Percentiles rank a stretch among this genome's conserved stretches.
phyloP scores from a whole-genome alignment of 2,888 invertebrate species.

The Sphinx pinastri region DNA sequence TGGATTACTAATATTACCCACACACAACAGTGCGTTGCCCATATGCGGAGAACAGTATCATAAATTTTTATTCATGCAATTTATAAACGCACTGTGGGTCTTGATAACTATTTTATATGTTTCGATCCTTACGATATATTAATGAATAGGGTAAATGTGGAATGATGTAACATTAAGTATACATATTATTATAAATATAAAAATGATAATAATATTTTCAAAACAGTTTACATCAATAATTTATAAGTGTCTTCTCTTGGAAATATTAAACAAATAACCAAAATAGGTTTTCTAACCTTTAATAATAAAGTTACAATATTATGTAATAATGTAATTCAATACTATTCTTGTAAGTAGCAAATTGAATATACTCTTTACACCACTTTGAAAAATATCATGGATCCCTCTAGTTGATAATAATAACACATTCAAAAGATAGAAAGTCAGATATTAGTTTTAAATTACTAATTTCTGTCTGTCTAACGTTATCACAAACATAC shows the following conservation, averaged over 20 bases:
- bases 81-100: neutral
- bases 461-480: no score
- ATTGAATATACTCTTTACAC: no score
- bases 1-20: conserved; percentile 63
- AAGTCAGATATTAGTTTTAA: no score
- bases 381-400: no score
- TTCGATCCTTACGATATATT: neutral
- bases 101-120: neutral
- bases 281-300: neutral
- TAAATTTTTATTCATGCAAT: conserved; percentile 6
- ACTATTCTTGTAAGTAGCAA: no score
- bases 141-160: no score
- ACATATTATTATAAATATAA: neutral
- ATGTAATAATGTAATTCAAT: no score
- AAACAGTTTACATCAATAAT: neutral
- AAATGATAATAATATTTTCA: neutral
- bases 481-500: no score
- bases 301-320: no score
- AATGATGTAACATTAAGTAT: neutral
- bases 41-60: conserved; percentile 22
- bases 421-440: no score
- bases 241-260: neutral
- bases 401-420: no score
- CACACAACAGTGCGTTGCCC: conserved; percentile 20
- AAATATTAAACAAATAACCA: neutral